Conservation (phyloP, 2,888 invertebrate genomes). For the Archips crataeganus region DNA sequence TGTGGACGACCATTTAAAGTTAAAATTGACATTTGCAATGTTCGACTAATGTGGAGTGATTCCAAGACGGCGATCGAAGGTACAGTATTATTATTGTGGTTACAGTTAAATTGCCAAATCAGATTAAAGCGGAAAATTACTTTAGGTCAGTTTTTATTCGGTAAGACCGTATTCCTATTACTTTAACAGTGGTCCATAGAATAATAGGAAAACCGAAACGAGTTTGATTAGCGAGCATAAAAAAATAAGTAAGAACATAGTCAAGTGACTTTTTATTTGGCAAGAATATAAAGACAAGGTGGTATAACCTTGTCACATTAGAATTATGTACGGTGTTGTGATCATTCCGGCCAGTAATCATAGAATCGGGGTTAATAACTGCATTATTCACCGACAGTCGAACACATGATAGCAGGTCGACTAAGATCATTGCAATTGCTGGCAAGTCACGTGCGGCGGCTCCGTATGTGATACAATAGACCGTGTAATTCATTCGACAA, state of each 20-base stretch:
- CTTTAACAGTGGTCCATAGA: constrained; percentile 9
- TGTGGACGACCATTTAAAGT: background rate
- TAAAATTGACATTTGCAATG: background rate
- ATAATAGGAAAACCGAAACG: constrained; percentile 8
- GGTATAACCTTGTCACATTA: background rate
- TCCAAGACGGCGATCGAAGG: constrained; percentile 3
- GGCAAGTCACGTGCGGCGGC: constrained; percentile 41
- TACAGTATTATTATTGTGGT: constrained; percentile 1
- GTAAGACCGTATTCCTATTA: constrained; percentile 18
- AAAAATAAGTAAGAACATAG: background rate
- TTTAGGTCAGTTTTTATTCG: constrained; percentile 16
- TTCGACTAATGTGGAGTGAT: constrained; percentile 1
- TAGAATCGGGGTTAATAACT: constrained; percentile 28
- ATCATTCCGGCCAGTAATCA: background rate
- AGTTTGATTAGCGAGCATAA: constrained; percentile 7
- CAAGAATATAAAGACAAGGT: background rate
- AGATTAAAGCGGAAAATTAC: constrained; percentile 29
- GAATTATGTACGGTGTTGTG: constrained; percentile 2
- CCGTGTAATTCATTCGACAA: constrained; percentile 39
- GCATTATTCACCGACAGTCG: constrained; percentile 31
- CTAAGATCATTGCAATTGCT: constrained; percentile 29
- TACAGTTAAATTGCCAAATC: constrained; percentile 23
- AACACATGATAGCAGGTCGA: constrained; percentile 34
- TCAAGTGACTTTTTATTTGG: background rate
- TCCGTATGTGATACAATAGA: constrained; percentile 29